phyloP scores from a whole-genome alignment of 2,113 vertebrate species.

The Perognathus longimembris region DNA sequence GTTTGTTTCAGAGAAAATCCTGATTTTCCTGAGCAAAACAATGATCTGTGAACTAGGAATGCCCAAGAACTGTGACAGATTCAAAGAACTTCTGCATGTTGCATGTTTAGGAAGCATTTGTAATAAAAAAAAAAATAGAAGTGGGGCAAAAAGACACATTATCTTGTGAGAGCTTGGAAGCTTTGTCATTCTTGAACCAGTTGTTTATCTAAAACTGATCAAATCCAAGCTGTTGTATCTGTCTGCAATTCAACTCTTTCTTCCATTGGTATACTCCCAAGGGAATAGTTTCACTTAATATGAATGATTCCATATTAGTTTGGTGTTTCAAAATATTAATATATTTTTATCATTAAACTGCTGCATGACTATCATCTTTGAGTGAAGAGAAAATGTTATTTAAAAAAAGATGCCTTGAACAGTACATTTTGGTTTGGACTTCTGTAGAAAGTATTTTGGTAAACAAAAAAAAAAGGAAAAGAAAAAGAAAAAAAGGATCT shows the following conservation, averaged over 20 bases:
- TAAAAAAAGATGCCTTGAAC: slow-evolving; percentile 91
- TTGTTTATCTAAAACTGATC: neutral
- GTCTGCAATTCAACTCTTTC: neutral
- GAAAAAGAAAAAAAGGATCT: slow-evolving; percentile 61
- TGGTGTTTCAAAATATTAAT: slow-evolving; percentile 85
- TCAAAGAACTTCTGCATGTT: neutral
- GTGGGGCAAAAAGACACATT: neutral
- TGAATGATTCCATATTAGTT: neutral
- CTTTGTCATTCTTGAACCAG: neutral
- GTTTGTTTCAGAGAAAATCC: neutral
- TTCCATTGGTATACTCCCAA: neutral
- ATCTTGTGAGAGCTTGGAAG: neutral
- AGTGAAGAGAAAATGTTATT: slow-evolving; percentile 89
- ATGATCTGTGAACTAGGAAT: neutral
- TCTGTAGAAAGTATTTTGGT: slow-evolving; percentile 86
- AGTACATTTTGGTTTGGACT: slow-evolving; percentile 87
- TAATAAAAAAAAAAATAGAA: neutral
- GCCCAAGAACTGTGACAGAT: neutral
- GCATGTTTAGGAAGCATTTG: neutral
- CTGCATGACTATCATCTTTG: slow-evolving; percentile 92
- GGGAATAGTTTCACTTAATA: neutral
- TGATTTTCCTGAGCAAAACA: neutral
- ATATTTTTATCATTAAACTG: slow-evolving; percentile 93
- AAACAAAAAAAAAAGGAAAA: slow-evolving; percentile 61
- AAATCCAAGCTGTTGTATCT: neutral